A percentile compares a stretch with the other conserved stretches of the same genome.
Conservation (phyloP, 2,888 invertebrate species). For the Eumerus sabulonum region DNA sequence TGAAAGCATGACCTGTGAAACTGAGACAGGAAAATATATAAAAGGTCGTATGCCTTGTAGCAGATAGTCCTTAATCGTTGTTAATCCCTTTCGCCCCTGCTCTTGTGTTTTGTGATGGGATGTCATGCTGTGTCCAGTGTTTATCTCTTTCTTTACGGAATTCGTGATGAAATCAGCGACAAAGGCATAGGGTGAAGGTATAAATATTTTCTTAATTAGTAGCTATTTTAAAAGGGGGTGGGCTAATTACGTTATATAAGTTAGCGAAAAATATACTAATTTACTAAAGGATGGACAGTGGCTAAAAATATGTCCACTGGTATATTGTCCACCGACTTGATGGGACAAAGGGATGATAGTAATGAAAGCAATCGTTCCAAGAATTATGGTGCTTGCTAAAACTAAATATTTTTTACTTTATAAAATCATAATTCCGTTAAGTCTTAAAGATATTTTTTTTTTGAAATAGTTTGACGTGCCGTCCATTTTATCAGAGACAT, state of each 20-base stretch:
- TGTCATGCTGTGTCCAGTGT: conserved; percentile 26
- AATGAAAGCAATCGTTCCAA: too few relatives aligned
- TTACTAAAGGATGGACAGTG: conserved; percentile 2
- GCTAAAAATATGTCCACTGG: not conserved
- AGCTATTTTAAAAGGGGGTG: conserved; percentile 21
- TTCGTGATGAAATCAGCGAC: too few relatives aligned
- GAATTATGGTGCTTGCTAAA: too few relatives aligned
- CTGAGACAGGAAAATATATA: not conserved
- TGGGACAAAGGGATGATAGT: too few relatives aligned
- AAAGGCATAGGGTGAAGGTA: not conserved
- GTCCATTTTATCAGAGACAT: too few relatives aligned
- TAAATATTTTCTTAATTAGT: conserved; percentile 51
- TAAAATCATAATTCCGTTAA: too few relatives aligned
- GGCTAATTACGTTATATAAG: conserved; percentile 50
- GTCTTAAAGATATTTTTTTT: too few relatives aligned
- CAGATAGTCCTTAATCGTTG: conserved; percentile 44
- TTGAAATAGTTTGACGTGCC: too few relatives aligned
- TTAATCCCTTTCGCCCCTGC: conserved; percentile 16
- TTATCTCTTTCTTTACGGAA: conserved; percentile 22
- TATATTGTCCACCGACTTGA: too few relatives aligned
- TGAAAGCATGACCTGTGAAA: conserved; percentile 14
- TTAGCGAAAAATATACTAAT: conserved; percentile 12
- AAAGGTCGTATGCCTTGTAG: conserved; percentile 7
- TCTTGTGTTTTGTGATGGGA: not conserved
- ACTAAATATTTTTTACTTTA: too few relatives aligned